phyloP scores from a whole-genome alignment of 2,797 vertebrate species.

The Simalia tracyae region DNA sequence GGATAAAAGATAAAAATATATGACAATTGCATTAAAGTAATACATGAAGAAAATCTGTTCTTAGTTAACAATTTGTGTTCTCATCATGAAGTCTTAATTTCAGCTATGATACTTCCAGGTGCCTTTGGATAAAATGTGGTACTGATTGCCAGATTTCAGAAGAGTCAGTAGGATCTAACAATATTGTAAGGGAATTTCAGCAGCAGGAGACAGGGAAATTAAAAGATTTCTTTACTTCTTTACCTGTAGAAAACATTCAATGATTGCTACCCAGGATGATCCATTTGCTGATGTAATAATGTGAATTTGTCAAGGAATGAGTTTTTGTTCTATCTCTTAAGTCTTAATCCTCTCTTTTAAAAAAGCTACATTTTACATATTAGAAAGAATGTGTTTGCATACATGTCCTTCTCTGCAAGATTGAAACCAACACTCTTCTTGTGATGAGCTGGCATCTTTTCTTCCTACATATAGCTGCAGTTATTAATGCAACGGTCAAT shows the following conservation, averaged over 20 bases:
- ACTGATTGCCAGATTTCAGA: background rate
- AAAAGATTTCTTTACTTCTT: background rate
- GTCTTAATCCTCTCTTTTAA: background rate
- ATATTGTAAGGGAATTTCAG: background rate
- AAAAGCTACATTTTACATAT: background rate
- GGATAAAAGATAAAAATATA: background rate
- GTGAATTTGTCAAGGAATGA: background rate
- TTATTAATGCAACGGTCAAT: background rate
- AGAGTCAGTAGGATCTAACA: background rate
- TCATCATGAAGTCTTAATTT: background rate
- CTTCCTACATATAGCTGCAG: background rate
- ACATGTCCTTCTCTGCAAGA: background rate
- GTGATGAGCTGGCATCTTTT: background rate
- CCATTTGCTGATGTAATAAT: background rate
- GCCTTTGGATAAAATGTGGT: background rate
- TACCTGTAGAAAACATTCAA: background rate
- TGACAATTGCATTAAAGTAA: background rate
- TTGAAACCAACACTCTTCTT: background rate
- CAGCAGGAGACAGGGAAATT: background rate
- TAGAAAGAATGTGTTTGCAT: background rate
- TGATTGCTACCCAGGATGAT: background rate
- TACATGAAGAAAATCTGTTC: background rate
- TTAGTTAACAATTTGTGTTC: background rate
- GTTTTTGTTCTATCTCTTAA: background rate
- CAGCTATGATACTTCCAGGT: background rate